Evolutionary conservation across 2,113 vertebrate species (phyloP).

Genomic region (Pholis gunnellus): DNA sequence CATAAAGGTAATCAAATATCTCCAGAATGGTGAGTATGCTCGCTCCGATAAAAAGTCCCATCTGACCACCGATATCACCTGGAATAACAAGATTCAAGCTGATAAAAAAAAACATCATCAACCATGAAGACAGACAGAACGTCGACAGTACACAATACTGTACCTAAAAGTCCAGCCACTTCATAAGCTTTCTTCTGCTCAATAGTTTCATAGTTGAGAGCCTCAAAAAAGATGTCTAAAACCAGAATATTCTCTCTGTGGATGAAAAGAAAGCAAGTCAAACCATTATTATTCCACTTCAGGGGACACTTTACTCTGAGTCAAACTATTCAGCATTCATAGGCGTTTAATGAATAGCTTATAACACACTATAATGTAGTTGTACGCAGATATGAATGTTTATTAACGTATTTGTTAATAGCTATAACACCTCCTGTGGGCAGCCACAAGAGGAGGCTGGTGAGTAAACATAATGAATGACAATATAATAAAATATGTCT

Average conservation of each 20-base stretch:
- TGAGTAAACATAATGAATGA: neutral
- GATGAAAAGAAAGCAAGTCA: constrained; percentile 23
- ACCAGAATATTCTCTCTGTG: constrained; percentile 96
- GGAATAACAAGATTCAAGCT: constrained; percentile 18
- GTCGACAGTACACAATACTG: neutral
- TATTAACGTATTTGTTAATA: neutral
- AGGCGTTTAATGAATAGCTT: neutral
- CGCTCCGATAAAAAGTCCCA: constrained; percentile 96
- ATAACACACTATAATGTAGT: neutral
- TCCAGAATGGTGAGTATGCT: constrained; percentile 95
- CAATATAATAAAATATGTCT: neutral
- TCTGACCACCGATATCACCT: constrained; percentile 96
- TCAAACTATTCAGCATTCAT: neutral
- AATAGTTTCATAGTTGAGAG: constrained; percentile 90
- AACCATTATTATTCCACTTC: neutral
- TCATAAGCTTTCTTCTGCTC: constrained; percentile 99
- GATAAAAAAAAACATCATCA: neutral
- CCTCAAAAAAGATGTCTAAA: constrained; percentile 88
- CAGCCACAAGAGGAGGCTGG: neutral
- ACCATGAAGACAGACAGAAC: neutral
- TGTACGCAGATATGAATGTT: neutral
- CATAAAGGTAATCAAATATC: constrained; percentile 93
- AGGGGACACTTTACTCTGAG: neutral
- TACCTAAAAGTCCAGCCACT: constrained; percentile 96
- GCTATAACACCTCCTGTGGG: neutral